A percentile compares a stretch with the other conserved stretches of the same genome.
phyloP scores from a whole-genome alignment of 37 sponge, comb jelly and placozoan genomes.

The Cladorhizidae sp. region DNA sequence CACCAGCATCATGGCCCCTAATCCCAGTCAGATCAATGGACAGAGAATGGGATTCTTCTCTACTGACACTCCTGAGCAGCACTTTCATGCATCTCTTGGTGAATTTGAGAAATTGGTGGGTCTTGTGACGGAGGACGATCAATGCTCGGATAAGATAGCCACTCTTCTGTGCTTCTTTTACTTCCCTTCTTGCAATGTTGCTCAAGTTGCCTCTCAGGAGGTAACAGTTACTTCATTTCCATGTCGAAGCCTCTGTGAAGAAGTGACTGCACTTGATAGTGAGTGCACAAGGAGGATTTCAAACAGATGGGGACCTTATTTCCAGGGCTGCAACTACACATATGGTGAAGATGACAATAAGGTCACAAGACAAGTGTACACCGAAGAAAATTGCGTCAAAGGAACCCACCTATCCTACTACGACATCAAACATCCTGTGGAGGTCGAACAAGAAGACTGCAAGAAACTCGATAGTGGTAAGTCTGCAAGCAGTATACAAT shows the following conservation, averaged over 20 bases:
- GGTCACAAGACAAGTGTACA: too few relatives aligned
- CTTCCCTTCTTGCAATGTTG: conserved; percentile 22
- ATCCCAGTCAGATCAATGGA: background rate
- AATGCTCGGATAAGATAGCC: conserved; percentile 18
- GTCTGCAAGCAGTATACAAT: too few relatives aligned
- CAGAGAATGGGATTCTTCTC: background rate
- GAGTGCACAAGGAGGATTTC: background rate
- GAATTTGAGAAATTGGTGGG: conserved; percentile 1
- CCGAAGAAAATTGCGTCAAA: too few relatives aligned
- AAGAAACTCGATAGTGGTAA: too few relatives aligned
- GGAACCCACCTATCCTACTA: too few relatives aligned
- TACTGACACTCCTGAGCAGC: background rate
- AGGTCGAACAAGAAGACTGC: too few relatives aligned
- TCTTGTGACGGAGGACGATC: background rate
- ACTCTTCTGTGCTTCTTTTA: conserved; percentile 41
- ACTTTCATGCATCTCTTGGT: background rate
- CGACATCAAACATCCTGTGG: too few relatives aligned
- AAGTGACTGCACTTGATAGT: background rate
- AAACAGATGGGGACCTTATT: background rate
- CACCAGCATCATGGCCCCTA: background rate
- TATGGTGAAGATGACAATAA: too few relatives aligned
- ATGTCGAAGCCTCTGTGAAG: conserved; percentile 3
- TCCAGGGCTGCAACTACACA: too few relatives aligned
- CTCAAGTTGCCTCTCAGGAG: background rate
- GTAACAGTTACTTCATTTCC: background rate